A percentile compares a stretch with the other conserved stretches of the same genome.
phyloP scores from a whole-genome alignment of 2,797 vertebrate genomes.

The Sebastes diaconus region DNA sequence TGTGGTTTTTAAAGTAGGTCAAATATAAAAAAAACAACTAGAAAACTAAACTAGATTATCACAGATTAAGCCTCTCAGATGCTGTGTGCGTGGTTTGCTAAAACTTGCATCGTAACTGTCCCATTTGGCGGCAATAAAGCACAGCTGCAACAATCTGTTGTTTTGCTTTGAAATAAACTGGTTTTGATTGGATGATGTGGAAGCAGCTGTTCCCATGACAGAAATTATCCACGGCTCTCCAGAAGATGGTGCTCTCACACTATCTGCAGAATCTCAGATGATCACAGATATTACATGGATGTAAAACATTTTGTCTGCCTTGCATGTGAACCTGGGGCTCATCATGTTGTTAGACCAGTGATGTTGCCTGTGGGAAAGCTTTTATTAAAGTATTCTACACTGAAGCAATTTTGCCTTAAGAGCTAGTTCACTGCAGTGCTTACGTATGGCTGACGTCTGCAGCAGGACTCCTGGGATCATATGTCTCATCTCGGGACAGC shows the following conservation, averaged over 20 bases:
- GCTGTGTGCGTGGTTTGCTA: background rate
- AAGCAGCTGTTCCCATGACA: conserved; percentile 15
- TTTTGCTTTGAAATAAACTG: background rate
- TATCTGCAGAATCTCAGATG: background rate
- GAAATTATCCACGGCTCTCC: conserved; percentile 10
- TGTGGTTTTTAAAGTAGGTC: background rate
- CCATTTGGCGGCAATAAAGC: background rate
- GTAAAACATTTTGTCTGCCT: background rate
- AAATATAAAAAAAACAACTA: background rate
- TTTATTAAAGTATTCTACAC: background rate
- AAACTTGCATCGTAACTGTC: background rate
- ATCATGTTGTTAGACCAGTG: background rate
- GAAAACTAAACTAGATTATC: background rate
- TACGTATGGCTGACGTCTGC: conserved; percentile 30
- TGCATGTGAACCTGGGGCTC: background rate
- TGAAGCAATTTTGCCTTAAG: conserved; percentile 19
- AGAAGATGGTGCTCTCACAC: conserved; percentile 57
- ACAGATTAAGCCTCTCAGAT: background rate
- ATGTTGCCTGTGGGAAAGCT: conserved; percentile 3
- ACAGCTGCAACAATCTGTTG: conserved; percentile 1
- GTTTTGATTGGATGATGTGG: conserved; percentile 8
- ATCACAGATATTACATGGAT: background rate
- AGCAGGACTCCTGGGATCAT: conserved; percentile 27
- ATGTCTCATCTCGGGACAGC: conserved; percentile 4
- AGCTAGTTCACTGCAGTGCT: conserved; percentile 11